Conservation (phyloP, 2,797 vertebrate genomes). For the Danio albolineatus region DNA sequence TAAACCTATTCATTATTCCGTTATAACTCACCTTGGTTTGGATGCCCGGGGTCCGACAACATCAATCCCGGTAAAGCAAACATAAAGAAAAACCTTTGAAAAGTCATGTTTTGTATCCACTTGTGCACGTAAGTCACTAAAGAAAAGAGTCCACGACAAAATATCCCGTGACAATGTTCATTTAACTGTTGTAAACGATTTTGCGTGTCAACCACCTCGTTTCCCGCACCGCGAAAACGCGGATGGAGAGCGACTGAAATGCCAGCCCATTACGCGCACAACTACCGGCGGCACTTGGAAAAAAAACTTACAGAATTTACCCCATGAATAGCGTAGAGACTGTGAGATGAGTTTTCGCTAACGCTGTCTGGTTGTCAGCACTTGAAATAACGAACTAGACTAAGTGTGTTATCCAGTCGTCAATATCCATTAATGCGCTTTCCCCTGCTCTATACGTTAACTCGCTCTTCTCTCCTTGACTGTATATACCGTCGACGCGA, state of each 20-base stretch:
- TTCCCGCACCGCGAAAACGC: constrained; percentile 50
- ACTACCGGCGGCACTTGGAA: constrained; percentile 27
- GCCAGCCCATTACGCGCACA: constrained; percentile 67
- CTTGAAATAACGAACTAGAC: constrained; percentile 5
- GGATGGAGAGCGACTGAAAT: constrained; percentile 34
- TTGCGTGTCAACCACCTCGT: constrained; percentile 55
- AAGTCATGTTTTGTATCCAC: constrained; percentile 75
- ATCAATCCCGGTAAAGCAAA: constrained; percentile 75
- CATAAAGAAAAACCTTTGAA: constrained; percentile 72
- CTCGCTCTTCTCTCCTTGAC: constrained; percentile 1
- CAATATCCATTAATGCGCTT: constrained; percentile 24
- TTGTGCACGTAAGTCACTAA: constrained; percentile 55
- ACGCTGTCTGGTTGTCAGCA: constrained; percentile 27
- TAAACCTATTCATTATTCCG: neutral
- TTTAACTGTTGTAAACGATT: constrained; percentile 48
- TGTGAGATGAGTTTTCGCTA: constrained; percentile 23
- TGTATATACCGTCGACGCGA: neutral
- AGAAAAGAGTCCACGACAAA: constrained; percentile 26
- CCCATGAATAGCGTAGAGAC: constrained; percentile 10
- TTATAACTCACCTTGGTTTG: constrained; percentile 80
- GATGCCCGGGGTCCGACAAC: constrained; percentile 73
- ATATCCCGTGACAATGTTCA: neutral
- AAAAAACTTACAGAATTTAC: constrained; percentile 48
- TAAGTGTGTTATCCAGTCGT: constrained; percentile 25
- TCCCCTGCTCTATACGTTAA: neutral